Conservation (phyloP, 2,113 vertebrate species). For the Sinocyclocheilus anshuiensis region DNA sequence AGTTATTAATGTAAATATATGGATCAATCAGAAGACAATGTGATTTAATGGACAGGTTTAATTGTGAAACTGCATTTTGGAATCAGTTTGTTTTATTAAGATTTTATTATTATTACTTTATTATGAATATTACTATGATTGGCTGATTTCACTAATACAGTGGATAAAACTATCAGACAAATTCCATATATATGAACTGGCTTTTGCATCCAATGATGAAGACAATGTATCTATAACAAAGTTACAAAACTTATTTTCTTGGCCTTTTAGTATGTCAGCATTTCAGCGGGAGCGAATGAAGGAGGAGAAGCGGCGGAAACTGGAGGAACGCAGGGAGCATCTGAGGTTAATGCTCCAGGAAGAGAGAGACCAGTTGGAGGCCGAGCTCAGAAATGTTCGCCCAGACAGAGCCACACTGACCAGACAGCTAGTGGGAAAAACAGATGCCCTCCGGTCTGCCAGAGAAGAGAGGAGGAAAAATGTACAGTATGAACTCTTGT, state of each 20-base stretch:
- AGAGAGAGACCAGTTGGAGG: conserved; percentile 72
- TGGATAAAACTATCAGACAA: not conserved
- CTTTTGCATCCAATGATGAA: not conserved
- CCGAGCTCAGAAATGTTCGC: conserved; percentile 74
- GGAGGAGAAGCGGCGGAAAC: conserved; percentile 74
- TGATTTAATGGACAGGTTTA: too few relatives aligned
- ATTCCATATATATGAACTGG: not conserved
- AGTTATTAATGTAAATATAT: too few relatives aligned
- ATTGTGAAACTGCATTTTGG: too few relatives aligned
- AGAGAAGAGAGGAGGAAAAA: conserved; percentile 79
- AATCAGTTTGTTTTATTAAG: too few relatives aligned
- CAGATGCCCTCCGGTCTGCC: conserved; percentile 69
- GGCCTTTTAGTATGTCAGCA: conserved; percentile 80
- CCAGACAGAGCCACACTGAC: conserved; percentile 65
- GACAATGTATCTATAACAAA: not conserved
- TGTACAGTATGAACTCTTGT: conserved; percentile 65
- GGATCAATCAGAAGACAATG: too few relatives aligned
- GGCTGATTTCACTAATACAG: not conserved
- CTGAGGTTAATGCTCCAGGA: conserved; percentile 77
- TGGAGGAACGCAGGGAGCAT: conserved; percentile 77
- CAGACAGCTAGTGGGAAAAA: conserved; percentile 65
- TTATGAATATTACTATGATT: not conserved
- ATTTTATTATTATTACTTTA: too few relatives aligned
- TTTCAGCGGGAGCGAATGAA: conserved; percentile 75
- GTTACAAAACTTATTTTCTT: not conserved